These are phyloP conservation scores for Staurois parvus DNA, from an alignment of 2,797 vertebrate genomes.

Conservation along the genomic window DNA sequence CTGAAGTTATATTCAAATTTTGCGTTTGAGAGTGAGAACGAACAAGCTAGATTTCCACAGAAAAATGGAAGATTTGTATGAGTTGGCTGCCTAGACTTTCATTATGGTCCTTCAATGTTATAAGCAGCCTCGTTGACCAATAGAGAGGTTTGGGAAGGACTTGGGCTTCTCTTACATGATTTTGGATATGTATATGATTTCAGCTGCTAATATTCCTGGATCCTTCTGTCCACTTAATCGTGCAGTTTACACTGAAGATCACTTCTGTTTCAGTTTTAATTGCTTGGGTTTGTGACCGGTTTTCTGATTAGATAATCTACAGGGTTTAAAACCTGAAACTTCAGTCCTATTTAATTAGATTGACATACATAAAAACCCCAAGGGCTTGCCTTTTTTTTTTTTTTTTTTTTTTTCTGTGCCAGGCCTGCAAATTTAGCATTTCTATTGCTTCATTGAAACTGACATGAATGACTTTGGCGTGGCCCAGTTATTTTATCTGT, in stretches of 20 bases:
- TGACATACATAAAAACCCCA: conserved; percentile 27
- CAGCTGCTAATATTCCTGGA: neutral
- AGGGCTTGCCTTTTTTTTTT: neutral
- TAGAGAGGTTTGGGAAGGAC: too few relatives aligned
- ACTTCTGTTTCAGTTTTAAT: neutral
- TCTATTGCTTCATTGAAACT: conserved; percentile 28
- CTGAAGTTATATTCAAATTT: too few relatives aligned
- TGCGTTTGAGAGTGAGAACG: too few relatives aligned
- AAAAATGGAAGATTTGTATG: too few relatives aligned
- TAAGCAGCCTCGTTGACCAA: too few relatives aligned
- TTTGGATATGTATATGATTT: neutral
- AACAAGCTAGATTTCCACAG: too few relatives aligned
- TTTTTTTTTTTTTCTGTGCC: neutral
- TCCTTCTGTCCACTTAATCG: neutral
- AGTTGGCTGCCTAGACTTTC: too few relatives aligned
- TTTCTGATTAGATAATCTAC: too few relatives aligned
- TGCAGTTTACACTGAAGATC: neutral
- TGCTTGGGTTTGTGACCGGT: neutral
- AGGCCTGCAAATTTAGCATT: neutral
- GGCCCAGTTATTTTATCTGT: conserved; percentile 10
- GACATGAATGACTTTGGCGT: conserved; percentile 32
- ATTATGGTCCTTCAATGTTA: too few relatives aligned
- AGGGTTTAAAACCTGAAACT: too few relatives aligned
- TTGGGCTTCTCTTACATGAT: too few relatives aligned
- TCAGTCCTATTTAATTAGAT: conserved; percentile 32